phyloP scores from a whole-genome alignment of 2,113 vertebrate species.

The Turdus rufiventris region DNA sequence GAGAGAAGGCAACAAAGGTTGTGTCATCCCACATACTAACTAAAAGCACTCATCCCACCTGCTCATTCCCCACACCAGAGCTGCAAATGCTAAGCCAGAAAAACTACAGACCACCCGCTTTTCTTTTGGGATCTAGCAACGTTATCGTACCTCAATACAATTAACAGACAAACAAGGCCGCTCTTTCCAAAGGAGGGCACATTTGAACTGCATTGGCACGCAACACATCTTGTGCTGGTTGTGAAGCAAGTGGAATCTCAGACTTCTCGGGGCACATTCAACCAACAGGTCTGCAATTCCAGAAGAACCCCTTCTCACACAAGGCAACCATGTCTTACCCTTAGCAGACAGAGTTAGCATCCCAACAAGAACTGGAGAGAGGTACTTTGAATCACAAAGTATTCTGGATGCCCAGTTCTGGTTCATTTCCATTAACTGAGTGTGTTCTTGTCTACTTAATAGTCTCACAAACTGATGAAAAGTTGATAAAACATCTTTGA shows the following conservation, averaged over 20 bases:
- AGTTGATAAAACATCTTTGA: background rate
- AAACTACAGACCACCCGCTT: background rate
- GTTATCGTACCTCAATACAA: background rate
- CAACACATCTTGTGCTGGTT: background rate
- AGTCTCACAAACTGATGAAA: background rate
- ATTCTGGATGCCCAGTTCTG: background rate
- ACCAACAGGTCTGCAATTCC: background rate
- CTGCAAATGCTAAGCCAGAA: background rate
- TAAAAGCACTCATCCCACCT: background rate
- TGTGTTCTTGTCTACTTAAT: background rate
- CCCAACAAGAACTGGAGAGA: background rate
- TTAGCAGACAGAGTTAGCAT: background rate
- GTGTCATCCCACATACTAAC: background rate
- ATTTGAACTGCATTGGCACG: background rate
- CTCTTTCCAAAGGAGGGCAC: background rate
- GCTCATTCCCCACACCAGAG: accelerated
- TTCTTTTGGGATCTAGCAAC: accelerated
- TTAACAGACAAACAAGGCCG: background rate
- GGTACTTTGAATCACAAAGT: accelerated
- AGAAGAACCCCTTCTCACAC: background rate
- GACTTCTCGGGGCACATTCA: background rate
- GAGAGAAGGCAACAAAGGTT: background rate
- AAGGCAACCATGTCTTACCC: background rate
- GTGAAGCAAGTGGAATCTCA: background rate
- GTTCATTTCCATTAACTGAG: background rate